Conservation (phyloP, 2,888 invertebrate species). For the Pandemis cinnamomeana region DNA sequence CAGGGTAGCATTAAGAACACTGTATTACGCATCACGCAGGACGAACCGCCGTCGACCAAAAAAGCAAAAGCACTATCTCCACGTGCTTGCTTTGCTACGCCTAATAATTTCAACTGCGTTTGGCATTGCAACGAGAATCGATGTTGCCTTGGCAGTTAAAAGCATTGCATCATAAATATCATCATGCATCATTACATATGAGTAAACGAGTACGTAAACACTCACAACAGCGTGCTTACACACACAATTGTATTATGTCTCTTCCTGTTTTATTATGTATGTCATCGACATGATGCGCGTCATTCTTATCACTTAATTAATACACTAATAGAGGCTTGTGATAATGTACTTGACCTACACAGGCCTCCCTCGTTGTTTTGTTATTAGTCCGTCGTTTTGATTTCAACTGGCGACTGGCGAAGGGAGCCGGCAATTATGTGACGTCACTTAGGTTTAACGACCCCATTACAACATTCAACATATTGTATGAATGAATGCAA, state of each 20-base stretch:
- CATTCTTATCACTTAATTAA: conserved; percentile 40
- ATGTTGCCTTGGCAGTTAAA: conserved; percentile 18
- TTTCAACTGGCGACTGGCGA: conserved; percentile 76
- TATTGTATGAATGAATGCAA: conserved; percentile 83
- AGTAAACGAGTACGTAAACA: conserved; percentile 20
- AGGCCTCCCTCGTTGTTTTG: conserved; percentile 69
- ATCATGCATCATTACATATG: conserved; percentile 6
- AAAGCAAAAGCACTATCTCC: too few species aligned
- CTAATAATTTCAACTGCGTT: not conserved
- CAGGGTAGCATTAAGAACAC: not conserved
- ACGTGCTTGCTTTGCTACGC: not conserved
- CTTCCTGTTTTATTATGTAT: conserved; percentile 29
- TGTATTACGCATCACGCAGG: not conserved
- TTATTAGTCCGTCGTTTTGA: conserved; percentile 83
- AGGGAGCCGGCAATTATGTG: conserved; percentile 83
- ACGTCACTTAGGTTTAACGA: conserved; percentile 83
- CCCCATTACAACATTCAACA: conserved; percentile 82
- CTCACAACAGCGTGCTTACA: conserved; percentile 18
- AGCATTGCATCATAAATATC: conserved; percentile 12
- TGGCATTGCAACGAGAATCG: conserved; percentile 2
- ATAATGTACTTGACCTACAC: conserved; percentile 83
- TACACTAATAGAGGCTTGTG: conserved; percentile 47
- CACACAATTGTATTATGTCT: conserved; percentile 14
- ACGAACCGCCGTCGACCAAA: not conserved
- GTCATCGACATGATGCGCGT: conserved; percentile 19